Percentiles rank a stretch among this genome's conserved stretches.
Evolutionary conservation across 2,797 vertebrate genomes (phyloP).

Genomic region (Ammospiza maritima): DNA sequence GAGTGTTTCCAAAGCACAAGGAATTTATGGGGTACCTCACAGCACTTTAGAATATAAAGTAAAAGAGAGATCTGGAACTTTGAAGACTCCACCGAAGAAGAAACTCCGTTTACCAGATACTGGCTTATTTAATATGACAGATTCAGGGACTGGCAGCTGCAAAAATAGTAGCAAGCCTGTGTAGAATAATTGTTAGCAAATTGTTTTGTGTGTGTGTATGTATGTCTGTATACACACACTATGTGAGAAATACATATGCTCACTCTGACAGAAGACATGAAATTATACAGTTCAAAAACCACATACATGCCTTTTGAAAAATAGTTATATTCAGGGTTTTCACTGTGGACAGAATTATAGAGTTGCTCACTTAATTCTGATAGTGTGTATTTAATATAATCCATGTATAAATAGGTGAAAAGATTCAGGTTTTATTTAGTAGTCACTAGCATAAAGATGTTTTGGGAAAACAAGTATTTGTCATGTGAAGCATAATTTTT

Average conservation of each 20-base stretch:
- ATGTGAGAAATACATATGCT: conserved; percentile 84
- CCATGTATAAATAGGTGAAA: conserved; percentile 84
- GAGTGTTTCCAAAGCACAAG: conserved; percentile 99
- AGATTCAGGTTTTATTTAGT: conserved; percentile 96
- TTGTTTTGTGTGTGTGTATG: conserved; percentile 56
- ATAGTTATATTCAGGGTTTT: conserved; percentile 98
- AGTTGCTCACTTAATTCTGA: conserved; percentile 86
- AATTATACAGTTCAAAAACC: conserved; percentile 90
- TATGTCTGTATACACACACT: conserved; percentile 71
- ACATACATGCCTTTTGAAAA: conserved; percentile 96
- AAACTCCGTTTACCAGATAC: conserved; percentile 90
- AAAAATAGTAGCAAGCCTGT: conserved; percentile 87
- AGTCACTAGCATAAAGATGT: conserved; percentile 83
- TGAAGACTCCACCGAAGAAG: conserved; percentile 99
- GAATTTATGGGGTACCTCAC: conserved; percentile 98
- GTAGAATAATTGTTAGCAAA: conserved; percentile 83
- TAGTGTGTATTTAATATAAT: conserved; percentile 86
- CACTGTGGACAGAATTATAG: conserved; percentile 89
- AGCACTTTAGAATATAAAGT: conserved; percentile 99
- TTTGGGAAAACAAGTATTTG: conserved; percentile 87
- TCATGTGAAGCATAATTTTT: conserved; percentile 88
- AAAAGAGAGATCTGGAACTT: conserved; percentile 96
- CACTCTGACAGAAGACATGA: conserved; percentile 89
- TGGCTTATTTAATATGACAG: conserved; percentile 86
- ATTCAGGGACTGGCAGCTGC: conserved; percentile 94